Percentiles rank a stretch among this genome's conserved stretches.
phyloP scores from a whole-genome alignment of 2,113 vertebrate species.

The Pyxicephalus adspersus region DNA sequence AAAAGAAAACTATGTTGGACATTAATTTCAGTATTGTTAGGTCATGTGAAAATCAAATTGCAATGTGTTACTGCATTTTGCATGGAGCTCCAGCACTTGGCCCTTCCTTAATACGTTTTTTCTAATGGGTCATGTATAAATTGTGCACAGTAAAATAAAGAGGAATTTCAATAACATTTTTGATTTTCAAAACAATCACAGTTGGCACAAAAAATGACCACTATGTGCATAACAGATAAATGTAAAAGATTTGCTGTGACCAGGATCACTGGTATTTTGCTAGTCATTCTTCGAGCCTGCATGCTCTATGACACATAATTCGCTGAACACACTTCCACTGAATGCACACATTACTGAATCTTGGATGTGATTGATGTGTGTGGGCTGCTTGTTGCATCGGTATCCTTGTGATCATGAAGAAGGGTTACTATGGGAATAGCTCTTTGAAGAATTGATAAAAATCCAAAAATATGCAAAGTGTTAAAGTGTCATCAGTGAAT shows the following conservation, averaged over 20 bases:
- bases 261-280: not conserved
- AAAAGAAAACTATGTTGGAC: too few species aligned
- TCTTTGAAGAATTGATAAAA: conserved; percentile 23
- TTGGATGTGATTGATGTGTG: conserved; percentile 50
- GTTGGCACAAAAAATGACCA: not conserved
- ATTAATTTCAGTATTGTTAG: too few species aligned
- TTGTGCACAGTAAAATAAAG: too few species aligned
- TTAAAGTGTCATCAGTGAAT: conserved; percentile 26
- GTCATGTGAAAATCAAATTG: too few species aligned
- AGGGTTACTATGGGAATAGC: conserved; percentile 50
- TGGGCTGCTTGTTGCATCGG: conserved; percentile 43
- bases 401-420: conserved; percentile 25
- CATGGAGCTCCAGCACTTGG: too few species aligned
- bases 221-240: not conserved
- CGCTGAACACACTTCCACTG: conserved; percentile 12
- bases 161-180: too few species aligned
- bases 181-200: too few species aligned
- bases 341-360: not conserved
- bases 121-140: too few species aligned
- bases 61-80: too few species aligned
- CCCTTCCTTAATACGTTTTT: too few species aligned
- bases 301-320: not conserved
- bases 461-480: conserved; percentile 38
- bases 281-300: not conserved
- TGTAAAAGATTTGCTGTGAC: not conserved